phyloP scores from a whole-genome alignment of 2,113 vertebrate genomes.

The Cryptomyrus ogoouensis region DNA sequence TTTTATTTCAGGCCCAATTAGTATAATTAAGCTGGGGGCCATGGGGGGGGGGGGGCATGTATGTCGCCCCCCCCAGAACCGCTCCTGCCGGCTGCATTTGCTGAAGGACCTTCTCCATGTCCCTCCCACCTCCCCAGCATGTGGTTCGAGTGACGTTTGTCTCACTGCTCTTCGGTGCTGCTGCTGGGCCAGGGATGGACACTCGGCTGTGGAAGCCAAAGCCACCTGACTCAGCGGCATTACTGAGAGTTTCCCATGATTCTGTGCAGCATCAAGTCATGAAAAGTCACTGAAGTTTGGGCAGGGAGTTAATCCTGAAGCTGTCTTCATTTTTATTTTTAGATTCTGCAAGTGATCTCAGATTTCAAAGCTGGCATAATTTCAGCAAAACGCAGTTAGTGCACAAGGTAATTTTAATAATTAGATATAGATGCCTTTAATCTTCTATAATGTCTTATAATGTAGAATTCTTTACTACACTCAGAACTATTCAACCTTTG shows the following conservation, averaged over 20 bases:
- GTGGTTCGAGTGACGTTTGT: background rate
- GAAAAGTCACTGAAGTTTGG: background rate
- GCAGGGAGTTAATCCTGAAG: background rate
- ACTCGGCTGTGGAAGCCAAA: background rate
- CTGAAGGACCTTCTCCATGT: background rate
- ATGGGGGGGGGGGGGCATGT: too few relatives aligned
- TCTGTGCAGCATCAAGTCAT: background rate
- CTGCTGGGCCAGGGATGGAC: background rate
- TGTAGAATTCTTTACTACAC: background rate
- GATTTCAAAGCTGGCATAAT: background rate
- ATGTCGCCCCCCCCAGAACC: too few relatives aligned
- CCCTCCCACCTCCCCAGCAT: background rate
- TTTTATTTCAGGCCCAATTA: too few relatives aligned
- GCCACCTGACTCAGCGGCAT: background rate
- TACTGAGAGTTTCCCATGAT: conserved; percentile 6
- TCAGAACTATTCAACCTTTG: background rate
- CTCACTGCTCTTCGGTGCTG: too few relatives aligned
- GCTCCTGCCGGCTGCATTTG: too few relatives aligned
- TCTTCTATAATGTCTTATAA: conserved; percentile 2
- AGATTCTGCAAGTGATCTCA: background rate
- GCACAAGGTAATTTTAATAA: background rate
- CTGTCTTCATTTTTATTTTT: background rate
- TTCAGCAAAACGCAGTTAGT: background rate
- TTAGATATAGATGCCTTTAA: background rate
- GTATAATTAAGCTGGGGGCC: too few relatives aligned